These are phyloP conservation scores for Polypterus senegalus DNA, from an alignment of 2,113 vertebrate species.

Conservation along the genomic window DNA sequence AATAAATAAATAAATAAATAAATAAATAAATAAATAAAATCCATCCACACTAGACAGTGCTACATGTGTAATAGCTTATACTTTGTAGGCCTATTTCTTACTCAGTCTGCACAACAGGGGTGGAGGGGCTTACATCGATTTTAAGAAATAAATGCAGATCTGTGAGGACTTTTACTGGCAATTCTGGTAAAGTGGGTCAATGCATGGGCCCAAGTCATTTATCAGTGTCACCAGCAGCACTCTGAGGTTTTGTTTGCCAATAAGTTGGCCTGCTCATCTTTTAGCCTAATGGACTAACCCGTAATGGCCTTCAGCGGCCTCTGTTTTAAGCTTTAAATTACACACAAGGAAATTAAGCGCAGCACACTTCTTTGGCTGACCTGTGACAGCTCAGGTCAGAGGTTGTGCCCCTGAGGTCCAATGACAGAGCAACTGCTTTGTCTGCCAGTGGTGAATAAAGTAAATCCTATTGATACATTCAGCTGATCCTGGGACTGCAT, in stretches of 20 bases:
- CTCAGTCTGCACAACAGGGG: constrained; percentile 7
- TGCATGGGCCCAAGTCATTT: constrained; percentile 2
- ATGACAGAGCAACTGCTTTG: too few relatives aligned
- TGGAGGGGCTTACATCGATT: background rate
- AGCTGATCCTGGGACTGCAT: too few relatives aligned
- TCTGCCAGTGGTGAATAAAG: too few relatives aligned
- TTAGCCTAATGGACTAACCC: constrained; percentile 6
- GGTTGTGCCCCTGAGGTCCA: too few relatives aligned
- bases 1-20: too few relatives aligned
- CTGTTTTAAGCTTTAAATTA: too few relatives aligned
- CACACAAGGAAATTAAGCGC: too few relatives aligned
- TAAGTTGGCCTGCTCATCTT: background rate
- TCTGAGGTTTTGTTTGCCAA: background rate
- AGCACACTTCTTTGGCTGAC: too few relatives aligned
- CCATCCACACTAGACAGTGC: constrained; percentile 6
- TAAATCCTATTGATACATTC: too few relatives aligned
- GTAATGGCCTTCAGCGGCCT: too few relatives aligned
- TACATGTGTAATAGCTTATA: background rate
- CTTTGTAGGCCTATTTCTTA: background rate
- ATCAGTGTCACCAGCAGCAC: constrained; percentile 4
- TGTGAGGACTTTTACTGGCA: background rate
- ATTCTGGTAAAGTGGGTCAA: background rate
- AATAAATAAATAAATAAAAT: too few relatives aligned
- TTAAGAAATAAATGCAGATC: constrained; percentile 2
- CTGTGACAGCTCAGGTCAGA: too few relatives aligned